These are phyloP conservation scores for Etheostoma cragini DNA, from an alignment of 2,113 vertebrate species.

Conservation along the genomic window DNA sequence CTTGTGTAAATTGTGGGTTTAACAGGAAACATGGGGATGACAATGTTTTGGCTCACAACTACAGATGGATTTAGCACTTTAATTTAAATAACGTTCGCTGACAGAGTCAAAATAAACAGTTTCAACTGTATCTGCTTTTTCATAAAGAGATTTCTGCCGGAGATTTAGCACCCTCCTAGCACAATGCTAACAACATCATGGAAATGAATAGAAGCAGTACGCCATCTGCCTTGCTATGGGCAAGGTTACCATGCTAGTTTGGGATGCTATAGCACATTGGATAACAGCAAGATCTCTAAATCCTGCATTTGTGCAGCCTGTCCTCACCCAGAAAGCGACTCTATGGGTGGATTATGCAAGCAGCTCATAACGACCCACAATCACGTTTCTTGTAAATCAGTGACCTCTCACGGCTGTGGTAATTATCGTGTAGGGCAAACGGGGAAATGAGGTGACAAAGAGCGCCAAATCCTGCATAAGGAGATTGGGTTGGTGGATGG, in stretches of 20 bases:
- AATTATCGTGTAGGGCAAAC: too few relatives aligned
- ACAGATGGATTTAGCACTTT: not conserved
- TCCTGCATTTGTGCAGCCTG: not conserved
- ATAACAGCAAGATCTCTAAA: not conserved
- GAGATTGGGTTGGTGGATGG: too few relatives aligned
- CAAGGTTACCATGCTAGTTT: conserved; percentile 9
- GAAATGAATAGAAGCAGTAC: not conserved
- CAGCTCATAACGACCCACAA: too few relatives aligned
- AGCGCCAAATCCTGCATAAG: too few relatives aligned
- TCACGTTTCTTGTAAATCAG: too few relatives aligned
- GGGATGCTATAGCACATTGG: conserved; percentile 5
- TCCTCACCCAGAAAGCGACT: too few relatives aligned
- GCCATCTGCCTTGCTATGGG: not conserved
- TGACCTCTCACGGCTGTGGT: too few relatives aligned
- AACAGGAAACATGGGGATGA: not conserved
- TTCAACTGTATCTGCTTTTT: not conserved
- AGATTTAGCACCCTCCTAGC: not conserved
- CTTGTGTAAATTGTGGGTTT: conserved; percentile 16
- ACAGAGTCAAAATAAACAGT: not conserved
- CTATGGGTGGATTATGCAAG: too few relatives aligned
- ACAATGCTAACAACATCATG: not conserved
- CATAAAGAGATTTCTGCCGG: not conserved
- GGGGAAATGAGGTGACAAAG: too few relatives aligned
- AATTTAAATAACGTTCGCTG: not conserved
- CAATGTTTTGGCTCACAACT: not conserved